Evolutionary conservation across 2,888 invertebrate genomes (phyloP).

Genomic region (Drosophila barbarae): DNA sequence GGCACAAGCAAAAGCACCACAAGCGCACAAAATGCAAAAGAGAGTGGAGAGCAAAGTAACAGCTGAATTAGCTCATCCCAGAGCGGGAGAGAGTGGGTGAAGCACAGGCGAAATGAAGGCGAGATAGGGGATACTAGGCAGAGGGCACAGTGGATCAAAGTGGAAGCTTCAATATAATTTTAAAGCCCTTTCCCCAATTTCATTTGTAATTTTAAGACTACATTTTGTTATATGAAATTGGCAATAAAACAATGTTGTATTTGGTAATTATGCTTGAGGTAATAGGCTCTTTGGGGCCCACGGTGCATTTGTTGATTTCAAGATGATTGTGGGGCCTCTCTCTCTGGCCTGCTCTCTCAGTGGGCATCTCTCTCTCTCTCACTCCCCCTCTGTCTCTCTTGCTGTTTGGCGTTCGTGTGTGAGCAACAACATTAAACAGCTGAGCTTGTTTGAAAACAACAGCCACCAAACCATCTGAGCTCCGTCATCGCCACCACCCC

Average conservation of each 20-base stretch:
- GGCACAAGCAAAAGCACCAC: constrained; percentile 10
- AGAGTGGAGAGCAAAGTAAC: constrained; percentile 23
- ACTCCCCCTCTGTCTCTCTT: constrained; percentile 17
- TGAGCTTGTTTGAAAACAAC: constrained; percentile 73
- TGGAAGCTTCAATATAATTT: neutral
- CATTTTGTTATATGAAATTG: neutral
- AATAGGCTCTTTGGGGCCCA: constrained; percentile 11
- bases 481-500: neutral
- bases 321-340: constrained; percentile 18
- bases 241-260: neutral
- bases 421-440: constrained; percentile 75
- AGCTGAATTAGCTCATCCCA: constrained; percentile 40
- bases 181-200: neutral
- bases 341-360: constrained; percentile 6
- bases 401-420: constrained; percentile 15
- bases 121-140: constrained; percentile 15
- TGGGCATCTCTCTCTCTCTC: neutral
- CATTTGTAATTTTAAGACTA: neutral
- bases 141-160: constrained; percentile 15
- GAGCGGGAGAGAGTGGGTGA: constrained; percentile 15
- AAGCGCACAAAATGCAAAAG: constrained; percentile 12
- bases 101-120: constrained; percentile 4
- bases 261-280: no score
- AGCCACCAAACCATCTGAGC: constrained; percentile 30
- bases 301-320: constrained; percentile 56